phyloP scores from a whole-genome alignment of 1,140 invertebrate species.

The Philotrypesis tridentata region DNA sequence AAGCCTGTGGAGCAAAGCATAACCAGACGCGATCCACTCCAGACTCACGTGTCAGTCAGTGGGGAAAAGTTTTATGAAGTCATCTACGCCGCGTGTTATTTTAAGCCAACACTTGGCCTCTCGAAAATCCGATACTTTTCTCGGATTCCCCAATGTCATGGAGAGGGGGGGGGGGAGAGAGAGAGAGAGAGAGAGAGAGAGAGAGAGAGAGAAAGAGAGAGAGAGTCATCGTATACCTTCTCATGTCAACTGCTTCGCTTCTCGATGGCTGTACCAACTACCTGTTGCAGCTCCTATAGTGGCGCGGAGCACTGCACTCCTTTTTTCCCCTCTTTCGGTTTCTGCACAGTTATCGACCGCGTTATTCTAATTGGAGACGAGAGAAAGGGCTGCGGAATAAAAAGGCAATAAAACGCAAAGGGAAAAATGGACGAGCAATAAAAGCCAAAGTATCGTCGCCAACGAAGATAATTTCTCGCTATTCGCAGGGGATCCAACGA shows the following conservation, averaged over 20 bases:
- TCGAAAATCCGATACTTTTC: constrained; percentile 56
- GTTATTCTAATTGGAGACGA: too few relatives aligned
- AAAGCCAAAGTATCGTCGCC: constrained; percentile 43
- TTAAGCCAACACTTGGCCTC: constrained; percentile 57
- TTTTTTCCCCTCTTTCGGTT: too few relatives aligned
- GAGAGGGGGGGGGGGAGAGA: neutral
- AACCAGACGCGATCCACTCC: constrained; percentile 27
- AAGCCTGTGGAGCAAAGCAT: neutral
- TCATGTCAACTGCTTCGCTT: too few relatives aligned
- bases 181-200: neutral
- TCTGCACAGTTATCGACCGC: too few relatives aligned
- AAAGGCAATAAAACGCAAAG: neutral
- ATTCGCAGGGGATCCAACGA: constrained; percentile 76
- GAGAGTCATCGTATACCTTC: neutral
- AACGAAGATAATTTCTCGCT: constrained; percentile 63
- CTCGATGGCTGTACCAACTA: neutral
- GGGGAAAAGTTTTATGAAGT: constrained; percentile 69
- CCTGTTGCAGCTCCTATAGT: too few relatives aligned
- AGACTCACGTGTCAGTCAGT: constrained; percentile 32
- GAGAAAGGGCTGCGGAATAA: neutral
- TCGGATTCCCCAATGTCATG: constrained; percentile 13
- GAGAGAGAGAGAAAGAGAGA: neutral
- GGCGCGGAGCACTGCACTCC: too few relatives aligned
- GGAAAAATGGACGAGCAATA: neutral
- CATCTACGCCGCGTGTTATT: constrained; percentile 70